Conservation (phyloP, 2,797 vertebrate genomes). For the Pelochelys cantorii region DNA sequence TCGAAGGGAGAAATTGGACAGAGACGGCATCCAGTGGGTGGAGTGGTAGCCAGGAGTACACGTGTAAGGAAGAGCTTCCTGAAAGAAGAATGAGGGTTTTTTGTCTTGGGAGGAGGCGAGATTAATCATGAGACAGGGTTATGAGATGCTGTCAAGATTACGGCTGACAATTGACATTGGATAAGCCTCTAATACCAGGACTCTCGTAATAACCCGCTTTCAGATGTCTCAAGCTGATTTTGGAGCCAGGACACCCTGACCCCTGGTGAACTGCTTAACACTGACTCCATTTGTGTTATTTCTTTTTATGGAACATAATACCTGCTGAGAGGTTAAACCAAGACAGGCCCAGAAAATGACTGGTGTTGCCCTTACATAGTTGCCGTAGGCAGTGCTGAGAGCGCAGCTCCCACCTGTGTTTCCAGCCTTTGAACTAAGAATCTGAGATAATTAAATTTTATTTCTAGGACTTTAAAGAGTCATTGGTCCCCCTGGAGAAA, state of each 20-base stretch:
- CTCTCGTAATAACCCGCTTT: background rate
- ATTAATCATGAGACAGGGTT: background rate
- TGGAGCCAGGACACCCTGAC: background rate
- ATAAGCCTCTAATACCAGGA: background rate
- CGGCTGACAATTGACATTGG: background rate
- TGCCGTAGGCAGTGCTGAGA: background rate
- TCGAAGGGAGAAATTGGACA: background rate
- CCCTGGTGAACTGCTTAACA: background rate
- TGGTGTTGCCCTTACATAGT: background rate
- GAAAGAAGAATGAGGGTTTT: background rate
- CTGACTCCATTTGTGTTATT: background rate
- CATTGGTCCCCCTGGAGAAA: background rate
- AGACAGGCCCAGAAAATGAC: background rate
- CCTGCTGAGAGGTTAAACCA: background rate
- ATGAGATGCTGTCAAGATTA: background rate
- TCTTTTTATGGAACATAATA: background rate
- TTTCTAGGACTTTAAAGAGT: background rate
- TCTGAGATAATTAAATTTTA: background rate
- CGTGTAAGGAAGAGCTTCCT: background rate
- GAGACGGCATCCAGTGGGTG: background rate
- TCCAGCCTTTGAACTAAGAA: background rate
- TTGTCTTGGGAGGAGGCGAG: background rate
- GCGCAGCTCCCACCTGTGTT: background rate
- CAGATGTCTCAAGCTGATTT: background rate
- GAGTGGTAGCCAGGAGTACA: background rate